phyloP scores from a whole-genome alignment of 2,888 invertebrate species.

The Drosophila neonasuta region DNA sequence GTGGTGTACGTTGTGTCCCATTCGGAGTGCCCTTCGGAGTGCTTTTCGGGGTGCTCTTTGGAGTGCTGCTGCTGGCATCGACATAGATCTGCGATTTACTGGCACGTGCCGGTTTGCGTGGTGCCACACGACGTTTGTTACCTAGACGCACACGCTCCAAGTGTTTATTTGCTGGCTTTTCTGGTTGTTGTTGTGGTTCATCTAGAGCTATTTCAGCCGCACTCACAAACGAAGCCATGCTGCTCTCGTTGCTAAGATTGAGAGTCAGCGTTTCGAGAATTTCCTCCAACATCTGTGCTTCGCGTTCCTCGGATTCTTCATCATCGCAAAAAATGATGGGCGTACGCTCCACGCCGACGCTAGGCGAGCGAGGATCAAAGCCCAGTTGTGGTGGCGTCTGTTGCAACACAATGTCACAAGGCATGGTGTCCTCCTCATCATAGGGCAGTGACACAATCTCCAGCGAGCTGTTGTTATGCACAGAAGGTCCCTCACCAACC shows the following conservation, averaged over 20 bases:
- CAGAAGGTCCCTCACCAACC: neutral
- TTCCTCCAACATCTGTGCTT: constrained; percentile 78
- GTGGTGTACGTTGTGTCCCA: constrained; percentile 69
- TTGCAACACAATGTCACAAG: constrained; percentile 48
- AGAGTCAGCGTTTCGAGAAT: constrained; percentile 77
- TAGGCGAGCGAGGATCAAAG: constrained; percentile 80
- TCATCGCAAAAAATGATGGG: constrained; percentile 79
- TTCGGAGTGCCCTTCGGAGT: constrained; percentile 22
- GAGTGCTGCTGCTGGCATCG: constrained; percentile 56
- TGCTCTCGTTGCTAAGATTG: constrained; percentile 72
- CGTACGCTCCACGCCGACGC: constrained; percentile 79
- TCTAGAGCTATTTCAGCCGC: constrained; percentile 36
- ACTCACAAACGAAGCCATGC: constrained; percentile 64
- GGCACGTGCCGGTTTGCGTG: constrained; percentile 61
- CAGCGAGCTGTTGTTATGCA: constrained; percentile 45
- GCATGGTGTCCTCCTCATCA: constrained; percentile 68
- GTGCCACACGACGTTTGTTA: constrained; percentile 62
- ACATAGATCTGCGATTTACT: constrained; percentile 69
- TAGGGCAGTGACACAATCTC: constrained; percentile 61
- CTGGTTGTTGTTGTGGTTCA: constrained; percentile 23
- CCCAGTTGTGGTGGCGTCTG: constrained; percentile 44
- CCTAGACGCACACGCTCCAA: constrained; percentile 75
- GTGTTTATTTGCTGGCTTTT: constrained; percentile 62
- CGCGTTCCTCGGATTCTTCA: constrained; percentile 69
- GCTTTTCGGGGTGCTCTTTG: constrained; percentile 13